Evolutionary conservation across 30 jellyfish, hydroid and myxozoan species (phyloP).

Genomic region (Aurelia coerulea): DNA sequence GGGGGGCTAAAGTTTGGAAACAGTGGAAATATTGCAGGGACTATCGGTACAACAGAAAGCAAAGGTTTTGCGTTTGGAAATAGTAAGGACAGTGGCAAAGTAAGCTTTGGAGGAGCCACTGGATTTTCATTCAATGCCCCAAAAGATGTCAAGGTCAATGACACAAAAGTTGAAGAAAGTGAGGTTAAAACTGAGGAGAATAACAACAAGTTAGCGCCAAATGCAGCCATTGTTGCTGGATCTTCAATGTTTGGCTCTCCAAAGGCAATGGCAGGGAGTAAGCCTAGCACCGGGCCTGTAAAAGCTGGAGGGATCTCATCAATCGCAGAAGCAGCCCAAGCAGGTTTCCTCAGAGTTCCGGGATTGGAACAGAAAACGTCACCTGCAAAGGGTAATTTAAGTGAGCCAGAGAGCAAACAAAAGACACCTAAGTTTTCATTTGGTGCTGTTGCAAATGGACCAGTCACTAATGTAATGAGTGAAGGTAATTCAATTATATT

Average conservation of each 20-base stretch:
- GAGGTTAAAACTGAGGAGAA: slow-evolving; percentile 53
- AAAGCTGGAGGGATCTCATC: slow-evolving; percentile 10
- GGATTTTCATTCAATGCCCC: slow-evolving; percentile 53
- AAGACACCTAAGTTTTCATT: slow-evolving; percentile 21
- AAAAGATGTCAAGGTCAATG: not conserved
- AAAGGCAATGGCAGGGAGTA: not conserved
- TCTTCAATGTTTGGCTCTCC: not conserved
- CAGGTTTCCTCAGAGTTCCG: slow-evolving; percentile 68
- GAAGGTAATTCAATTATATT: not conserved
- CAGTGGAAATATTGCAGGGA: not conserved
- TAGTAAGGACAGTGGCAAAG: not conserved
- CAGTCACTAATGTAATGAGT: not conserved
- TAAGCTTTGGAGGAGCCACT: slow-evolving; percentile 4
- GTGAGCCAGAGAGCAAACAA: not conserved
- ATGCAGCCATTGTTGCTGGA: not conserved
- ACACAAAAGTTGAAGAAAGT: not conserved
- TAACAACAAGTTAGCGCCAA: slow-evolving; percentile 8
- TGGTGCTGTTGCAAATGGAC: slow-evolving; percentile 40
- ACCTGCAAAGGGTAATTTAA: not conserved
- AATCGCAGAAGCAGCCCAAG: slow-evolving; percentile 77
- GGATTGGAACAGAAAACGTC: slow-evolving; percentile 1
- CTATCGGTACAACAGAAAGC: slow-evolving; percentile 17
- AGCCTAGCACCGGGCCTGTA: not conserved
- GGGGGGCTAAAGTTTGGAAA: slow-evolving; percentile 30
- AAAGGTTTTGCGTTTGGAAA: slow-evolving; percentile 18